Conservation (phyloP, 2,888 invertebrate species). For the Acrobasis suavella region DNA sequence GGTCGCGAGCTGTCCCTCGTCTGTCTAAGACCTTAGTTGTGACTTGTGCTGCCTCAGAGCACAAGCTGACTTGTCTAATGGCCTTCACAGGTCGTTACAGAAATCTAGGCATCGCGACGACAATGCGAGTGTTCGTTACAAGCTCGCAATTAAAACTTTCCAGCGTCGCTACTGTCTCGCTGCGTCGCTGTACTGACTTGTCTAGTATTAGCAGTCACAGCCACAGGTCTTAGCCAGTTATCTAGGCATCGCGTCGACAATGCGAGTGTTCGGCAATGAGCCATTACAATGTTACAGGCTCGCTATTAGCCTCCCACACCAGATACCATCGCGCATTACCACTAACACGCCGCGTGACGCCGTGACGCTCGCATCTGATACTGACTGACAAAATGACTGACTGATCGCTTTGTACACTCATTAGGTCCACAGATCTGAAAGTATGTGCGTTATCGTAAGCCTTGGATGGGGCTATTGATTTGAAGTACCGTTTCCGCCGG, state of each 20-base stretch:
- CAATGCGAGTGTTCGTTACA: too few species aligned
- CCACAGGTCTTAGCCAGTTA: neutral
- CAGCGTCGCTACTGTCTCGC: too few species aligned
- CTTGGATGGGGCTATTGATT: neutral
- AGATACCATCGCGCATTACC: slow-evolving; percentile 14
- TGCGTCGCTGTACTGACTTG: too few species aligned
- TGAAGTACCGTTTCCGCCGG: neutral
- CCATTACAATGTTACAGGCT: slow-evolving; percentile 4
- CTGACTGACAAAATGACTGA: slow-evolving; percentile 13
- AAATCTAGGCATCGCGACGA: too few species aligned
- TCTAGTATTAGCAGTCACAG: neutral
- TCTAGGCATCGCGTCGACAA: slow-evolving; percentile 11
- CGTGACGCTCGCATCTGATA: slow-evolving; percentile 21
- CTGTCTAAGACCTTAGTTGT: too few species aligned
- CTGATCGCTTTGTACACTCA: slow-evolving; percentile 17
- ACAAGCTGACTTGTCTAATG: neutral
- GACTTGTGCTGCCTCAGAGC: too few species aligned
- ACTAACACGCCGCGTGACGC: slow-evolving; percentile 14
- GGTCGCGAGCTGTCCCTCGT: too few species aligned
- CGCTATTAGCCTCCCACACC: slow-evolving; percentile 25
- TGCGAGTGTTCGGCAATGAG: slow-evolving; percentile 12
- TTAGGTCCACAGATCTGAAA: slow-evolving; percentile 1
- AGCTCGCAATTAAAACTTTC: too few species aligned
- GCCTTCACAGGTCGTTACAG: too few species aligned
- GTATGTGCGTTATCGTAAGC: neutral